Evolutionary conservation across 2,797 vertebrate genomes (phyloP), one percentile per base, ranked within the genome.

Genomic region (Gambusia yucatana): DNA sequence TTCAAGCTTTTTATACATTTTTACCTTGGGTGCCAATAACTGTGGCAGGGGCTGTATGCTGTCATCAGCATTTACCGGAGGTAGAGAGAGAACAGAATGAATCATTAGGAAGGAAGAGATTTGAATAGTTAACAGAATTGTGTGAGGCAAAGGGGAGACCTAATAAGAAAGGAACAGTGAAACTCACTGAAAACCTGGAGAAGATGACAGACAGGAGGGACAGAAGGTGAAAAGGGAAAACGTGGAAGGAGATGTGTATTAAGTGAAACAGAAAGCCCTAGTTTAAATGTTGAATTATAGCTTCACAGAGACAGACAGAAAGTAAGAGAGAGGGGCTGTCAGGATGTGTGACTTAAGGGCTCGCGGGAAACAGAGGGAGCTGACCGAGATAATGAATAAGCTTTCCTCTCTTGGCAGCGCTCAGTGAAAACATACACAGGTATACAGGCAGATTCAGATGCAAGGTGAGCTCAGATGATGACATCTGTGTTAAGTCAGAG

Each of bases 401-500:
- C 41, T n/a, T 28, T 28, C n/a, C 67, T 86, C 65, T 72, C 81
- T 75, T 2, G 6, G 6, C 25, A 71, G 43, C 7, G n/a, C 82
- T 77, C 72, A 50, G 47, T 5, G 9, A 46, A 17, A 71, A 77
- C 72, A 43, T 78, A 72, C 73, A 80, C 72, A 78, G 78, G 76
- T 79, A 72, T 67, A 72, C 10, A 52, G 74, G 67, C 75, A 71
- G 17, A 47, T 28, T 52, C 36, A 80, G 61, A 76, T 28, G 63
- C 50, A 72, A 82, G 72, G 48, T 88, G 87, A 86, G 83, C 80
- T 91, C 33, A 85, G 85, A 91, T 86, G 87, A 81, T 92, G 90
- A 93, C 93, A 90, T 91, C 93, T 91, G 88, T 70, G 82, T 90
- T 79, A 83, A 89, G 90, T 94, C 93, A 93, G 89, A 57, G 25